phyloP scores from a whole-genome alignment of 2,888 invertebrate genomes.

The Drosophila eohydei region DNA sequence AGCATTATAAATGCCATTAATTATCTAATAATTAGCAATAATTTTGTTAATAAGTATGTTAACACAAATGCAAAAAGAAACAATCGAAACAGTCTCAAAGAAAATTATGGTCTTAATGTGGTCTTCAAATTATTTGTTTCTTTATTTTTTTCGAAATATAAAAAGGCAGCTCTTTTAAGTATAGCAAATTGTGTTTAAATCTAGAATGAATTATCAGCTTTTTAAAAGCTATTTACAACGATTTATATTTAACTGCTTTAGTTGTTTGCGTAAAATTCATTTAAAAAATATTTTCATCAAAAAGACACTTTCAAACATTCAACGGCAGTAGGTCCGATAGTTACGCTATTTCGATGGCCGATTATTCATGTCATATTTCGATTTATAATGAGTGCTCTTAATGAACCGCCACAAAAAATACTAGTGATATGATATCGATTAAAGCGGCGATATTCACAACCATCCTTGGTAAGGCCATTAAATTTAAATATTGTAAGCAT shows the following conservation, averaged over 20 bases:
- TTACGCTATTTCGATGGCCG: not conserved
- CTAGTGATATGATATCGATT: conserved; percentile 10
- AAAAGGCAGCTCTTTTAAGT: conserved; percentile 43
- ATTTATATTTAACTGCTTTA: not conserved
- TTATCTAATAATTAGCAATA: conserved; percentile 73
- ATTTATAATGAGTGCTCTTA: not conserved
- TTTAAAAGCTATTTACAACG: not conserved
- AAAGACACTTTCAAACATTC: not conserved
- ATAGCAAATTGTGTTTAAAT: conserved; percentile 84
- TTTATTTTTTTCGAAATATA: conserved; percentile 43
- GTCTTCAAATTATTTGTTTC: conserved; percentile 44
- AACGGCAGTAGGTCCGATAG: not conserved
- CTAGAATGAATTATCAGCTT: not conserved
- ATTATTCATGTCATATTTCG: not conserved
- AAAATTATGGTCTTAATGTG: conserved; percentile 37
- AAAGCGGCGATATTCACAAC: conserved; percentile 6
- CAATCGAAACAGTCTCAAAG: conserved; percentile 56
- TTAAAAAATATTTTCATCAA: not conserved
- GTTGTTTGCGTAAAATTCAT: too few relatives aligned
- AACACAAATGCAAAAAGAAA: conserved; percentile 33
- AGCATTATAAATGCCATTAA: conserved; percentile 83
- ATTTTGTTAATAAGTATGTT: conserved; percentile 69
- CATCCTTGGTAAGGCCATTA: not conserved
- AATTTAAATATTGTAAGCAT: not conserved
- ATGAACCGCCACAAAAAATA: conserved; percentile 4